These are phyloP conservation scores for Tokudaia tokunoshimensis DNA, from an alignment of 2,797 vertebrate species.

Conservation along the genomic window DNA sequence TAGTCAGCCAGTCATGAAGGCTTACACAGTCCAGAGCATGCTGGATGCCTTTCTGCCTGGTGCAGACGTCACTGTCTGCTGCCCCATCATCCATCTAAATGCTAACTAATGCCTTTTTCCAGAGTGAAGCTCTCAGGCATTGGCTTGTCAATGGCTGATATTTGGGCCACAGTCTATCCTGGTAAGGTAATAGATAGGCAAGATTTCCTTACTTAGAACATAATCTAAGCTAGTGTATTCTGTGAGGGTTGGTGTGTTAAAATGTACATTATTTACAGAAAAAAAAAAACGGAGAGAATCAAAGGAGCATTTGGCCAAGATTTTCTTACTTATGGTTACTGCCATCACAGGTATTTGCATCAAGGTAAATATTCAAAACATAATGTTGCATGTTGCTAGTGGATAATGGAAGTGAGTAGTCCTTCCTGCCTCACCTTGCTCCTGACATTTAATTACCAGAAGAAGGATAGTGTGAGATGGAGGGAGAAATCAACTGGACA, in stretches of 20 bases:
- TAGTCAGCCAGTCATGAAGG: constrained; percentile 74
- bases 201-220: constrained; percentile 67
- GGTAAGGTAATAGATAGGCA: neutral
- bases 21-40: constrained; percentile 59
- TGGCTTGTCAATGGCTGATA: constrained; percentile 38
- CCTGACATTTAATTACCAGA: constrained; percentile 56
- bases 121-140: neutral
- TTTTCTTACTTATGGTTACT: constrained; percentile 64
- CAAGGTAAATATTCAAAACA: constrained; percentile 73
- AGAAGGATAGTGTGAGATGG: neutral
- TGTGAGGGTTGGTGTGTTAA: constrained; percentile 38
- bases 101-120: constrained; percentile 41
- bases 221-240: constrained; percentile 45
- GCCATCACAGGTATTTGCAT: constrained; percentile 64
- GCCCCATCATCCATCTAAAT: constrained; percentile 58
- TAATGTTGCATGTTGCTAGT: constrained; percentile 66
- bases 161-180: neutral
- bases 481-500: constrained; percentile 29
- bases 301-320: constrained; percentile 67
- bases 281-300: constrained; percentile 36
- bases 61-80: constrained; percentile 14
- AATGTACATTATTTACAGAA: constrained; percentile 60
- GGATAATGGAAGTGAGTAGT: constrained; percentile 54
- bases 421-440: constrained; percentile 45
- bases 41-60: constrained; percentile 18